Conservation (phyloP, 2,113 vertebrate species). For the Mesembrinibis cayennensis region DNA sequence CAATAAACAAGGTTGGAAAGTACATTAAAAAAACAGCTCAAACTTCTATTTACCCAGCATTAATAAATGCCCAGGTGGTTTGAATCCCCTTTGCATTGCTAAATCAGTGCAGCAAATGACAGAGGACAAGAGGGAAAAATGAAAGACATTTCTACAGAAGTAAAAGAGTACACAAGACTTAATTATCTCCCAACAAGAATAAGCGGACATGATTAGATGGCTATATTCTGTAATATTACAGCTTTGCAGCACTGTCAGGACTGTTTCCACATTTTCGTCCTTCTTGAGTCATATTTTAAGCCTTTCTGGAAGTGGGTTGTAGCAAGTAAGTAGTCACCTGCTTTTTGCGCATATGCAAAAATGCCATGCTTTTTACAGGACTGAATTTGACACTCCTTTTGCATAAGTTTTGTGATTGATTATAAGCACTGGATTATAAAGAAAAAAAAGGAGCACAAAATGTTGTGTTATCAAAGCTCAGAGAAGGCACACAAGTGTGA, state of each 20-base stretch:
- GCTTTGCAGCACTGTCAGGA: not conserved
- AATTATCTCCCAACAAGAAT: not conserved
- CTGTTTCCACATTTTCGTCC: not conserved
- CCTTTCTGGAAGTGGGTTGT: not conserved
- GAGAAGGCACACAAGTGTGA: not conserved
- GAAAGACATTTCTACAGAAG: not conserved
- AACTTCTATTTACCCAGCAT: not conserved
- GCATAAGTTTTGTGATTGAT: not conserved
- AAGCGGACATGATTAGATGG: not conserved
- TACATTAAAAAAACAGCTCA: not conserved
- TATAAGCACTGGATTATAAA: not conserved
- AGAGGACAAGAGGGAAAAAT: not conserved
- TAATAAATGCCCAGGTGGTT: constrained; percentile 15
- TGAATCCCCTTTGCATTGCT: constrained; percentile 7
- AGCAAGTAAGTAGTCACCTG: not conserved
- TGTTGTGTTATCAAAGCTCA: not conserved
- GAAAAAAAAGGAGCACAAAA: not conserved
- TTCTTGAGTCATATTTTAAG: not conserved
- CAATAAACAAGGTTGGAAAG: not conserved
- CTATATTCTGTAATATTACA: not conserved
- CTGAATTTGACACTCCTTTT: not conserved
- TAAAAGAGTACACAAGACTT: not conserved
- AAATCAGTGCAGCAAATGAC: constrained; percentile 2
- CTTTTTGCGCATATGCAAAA: not conserved
- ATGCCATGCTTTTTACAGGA: not conserved